phyloP scores from a whole-genome alignment of 2,888 invertebrate genomes.

The Sminthurinus aureus region DNA sequence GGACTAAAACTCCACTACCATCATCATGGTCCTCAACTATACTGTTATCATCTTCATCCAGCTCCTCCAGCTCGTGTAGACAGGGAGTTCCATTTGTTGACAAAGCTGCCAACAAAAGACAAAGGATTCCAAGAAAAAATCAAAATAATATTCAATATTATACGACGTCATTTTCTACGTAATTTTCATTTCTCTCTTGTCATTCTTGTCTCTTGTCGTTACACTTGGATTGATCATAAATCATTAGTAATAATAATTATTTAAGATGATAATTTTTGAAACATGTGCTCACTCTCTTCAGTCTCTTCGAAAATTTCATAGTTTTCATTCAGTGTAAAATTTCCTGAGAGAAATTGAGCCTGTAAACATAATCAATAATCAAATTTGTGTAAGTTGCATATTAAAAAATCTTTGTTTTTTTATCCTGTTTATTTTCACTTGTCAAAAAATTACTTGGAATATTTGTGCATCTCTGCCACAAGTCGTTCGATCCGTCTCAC shows the following conservation, averaged over 20 bases:
- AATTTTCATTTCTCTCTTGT: neutral
- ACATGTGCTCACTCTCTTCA: no score
- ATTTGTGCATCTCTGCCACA: conserved; percentile 4
- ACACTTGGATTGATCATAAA: neutral
- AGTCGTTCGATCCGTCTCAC: neutral
- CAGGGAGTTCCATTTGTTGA: neutral
- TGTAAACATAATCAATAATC: neutral
- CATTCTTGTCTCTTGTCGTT: no score
- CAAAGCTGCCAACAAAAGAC: no score
- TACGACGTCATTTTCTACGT: neutral
- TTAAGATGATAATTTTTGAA: no score
- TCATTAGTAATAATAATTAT: no score
- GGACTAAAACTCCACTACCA: neutral
- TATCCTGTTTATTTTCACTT: no score
- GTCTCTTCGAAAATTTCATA: conserved; percentile 24
- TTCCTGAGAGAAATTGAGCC: conserved; percentile 39
- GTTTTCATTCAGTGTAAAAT: conserved; percentile 29
- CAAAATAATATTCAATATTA: neutral
- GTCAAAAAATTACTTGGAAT: conserved; percentile 3
- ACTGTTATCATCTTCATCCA: neutral
- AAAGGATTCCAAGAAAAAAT: neutral
- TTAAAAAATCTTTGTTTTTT: no score
- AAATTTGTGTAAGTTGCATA: neutral
- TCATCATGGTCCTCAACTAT: neutral
- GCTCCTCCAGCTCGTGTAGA: neutral